Conservation (phyloP, 2,888 invertebrate genomes). For the Spilosoma lubricipeda region DNA sequence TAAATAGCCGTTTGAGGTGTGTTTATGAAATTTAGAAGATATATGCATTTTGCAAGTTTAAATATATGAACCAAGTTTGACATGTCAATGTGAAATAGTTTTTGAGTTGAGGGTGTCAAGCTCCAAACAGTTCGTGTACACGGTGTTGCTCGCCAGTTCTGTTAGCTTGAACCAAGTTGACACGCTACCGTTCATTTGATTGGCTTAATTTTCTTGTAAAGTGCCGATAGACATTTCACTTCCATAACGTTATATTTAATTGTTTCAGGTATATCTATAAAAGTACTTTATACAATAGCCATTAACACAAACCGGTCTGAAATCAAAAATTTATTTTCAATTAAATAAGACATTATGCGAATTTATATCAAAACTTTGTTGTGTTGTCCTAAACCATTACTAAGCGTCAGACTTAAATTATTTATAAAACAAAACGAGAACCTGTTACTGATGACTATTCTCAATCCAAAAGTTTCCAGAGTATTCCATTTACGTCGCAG, state of each 20-base stretch:
- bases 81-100: no score
- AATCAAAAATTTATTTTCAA: neutral
- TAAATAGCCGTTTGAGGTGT: no score
- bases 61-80: no score
- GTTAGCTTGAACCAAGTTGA: no score
- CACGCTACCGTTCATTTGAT: no score
- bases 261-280: neutral
- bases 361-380: slow-evolving; percentile 6
- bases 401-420: slow-evolving; percentile 19
- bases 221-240: neutral
- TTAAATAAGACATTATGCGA: neutral
- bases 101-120: no score
- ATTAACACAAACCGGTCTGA: neutral
- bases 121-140: no score
- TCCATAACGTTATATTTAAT: neutral
- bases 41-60: no score
- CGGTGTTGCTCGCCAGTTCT: no score
- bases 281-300: neutral
- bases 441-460: slow-evolving; percentile 47
- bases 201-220: neutral
- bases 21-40: no score
- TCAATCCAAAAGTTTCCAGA: slow-evolving; percentile 44
- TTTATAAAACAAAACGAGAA: slow-evolving; percentile 39
- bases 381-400: slow-evolving; percentile 13
- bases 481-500: slow-evolving; percentile 59